Percentiles rank a stretch among this genome's conserved stretches.
These are phyloP conservation scores for Dinothrombium tinctorium DNA, from an alignment of 1,140 invertebrate species.

Conservation along the genomic window DNA sequence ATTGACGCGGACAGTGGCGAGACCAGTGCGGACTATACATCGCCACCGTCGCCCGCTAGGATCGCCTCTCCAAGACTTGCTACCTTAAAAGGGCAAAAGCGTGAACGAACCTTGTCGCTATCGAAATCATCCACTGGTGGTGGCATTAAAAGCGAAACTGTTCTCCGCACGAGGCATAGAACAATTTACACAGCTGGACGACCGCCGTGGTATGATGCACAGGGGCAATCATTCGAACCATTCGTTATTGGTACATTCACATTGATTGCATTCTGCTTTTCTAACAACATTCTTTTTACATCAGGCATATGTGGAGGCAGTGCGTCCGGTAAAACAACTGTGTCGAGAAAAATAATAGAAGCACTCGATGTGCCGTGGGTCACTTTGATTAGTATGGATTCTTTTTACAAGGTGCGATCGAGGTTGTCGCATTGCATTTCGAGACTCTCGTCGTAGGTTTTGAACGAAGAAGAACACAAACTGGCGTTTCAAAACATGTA, in stretches of 20 bases:
- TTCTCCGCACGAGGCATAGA: conserved; percentile 51
- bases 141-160: conserved; percentile 41
- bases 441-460: conserved; percentile 31
- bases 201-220: conserved; percentile 85
- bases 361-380: conserved; percentile 93
- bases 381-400: conserved; percentile 92
- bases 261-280: conserved; percentile 2
- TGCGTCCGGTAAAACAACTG: conserved; percentile 95
- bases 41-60: too few relatives aligned
- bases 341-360: conserved; percentile 92
- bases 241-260: conserved; percentile 73
- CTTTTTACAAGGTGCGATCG: conserved; percentile 81
- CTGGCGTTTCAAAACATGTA: conserved; percentile 68
- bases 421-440: conserved; percentile 25
- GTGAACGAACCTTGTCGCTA: neutral
- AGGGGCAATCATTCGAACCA: conserved; percentile 71
- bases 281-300: conserved; percentile 7
- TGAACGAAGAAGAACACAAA: conserved; percentile 78
- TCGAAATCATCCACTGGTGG: neutral
- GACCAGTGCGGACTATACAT: too few relatives aligned
- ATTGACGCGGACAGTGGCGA: too few relatives aligned
- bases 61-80: too few relatives aligned
- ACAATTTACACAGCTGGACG: conserved; percentile 91
- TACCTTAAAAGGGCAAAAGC: too few relatives aligned
- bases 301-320: conserved; percentile 90